These are phyloP conservation scores for Gambusia yucatana DNA, from an alignment of 2,797 vertebrate species.

Conservation along the genomic window DNA sequence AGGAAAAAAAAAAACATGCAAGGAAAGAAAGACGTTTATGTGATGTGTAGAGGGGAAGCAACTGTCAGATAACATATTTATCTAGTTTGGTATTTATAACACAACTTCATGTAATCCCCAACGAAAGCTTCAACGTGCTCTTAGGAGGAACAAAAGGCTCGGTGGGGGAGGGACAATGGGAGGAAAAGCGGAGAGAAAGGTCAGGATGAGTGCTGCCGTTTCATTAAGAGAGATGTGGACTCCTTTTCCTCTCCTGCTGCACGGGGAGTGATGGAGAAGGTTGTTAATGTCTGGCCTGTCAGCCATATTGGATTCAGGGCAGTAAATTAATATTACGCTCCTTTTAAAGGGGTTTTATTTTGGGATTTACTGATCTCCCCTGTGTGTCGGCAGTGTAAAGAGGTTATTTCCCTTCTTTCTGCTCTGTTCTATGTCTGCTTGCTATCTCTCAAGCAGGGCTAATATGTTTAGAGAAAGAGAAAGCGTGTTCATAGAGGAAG, in stretches of 20 bases:
- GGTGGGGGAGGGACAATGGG: slow-evolving; percentile 48
- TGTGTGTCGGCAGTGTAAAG: slow-evolving; percentile 68
- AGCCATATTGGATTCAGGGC: slow-evolving; percentile 76
- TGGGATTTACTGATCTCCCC: slow-evolving; percentile 74
- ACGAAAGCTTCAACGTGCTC: slow-evolving; percentile 56
- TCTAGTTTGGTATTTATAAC: slow-evolving; percentile 73
- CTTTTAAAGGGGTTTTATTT: slow-evolving; percentile 76
- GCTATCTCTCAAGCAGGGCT: slow-evolving; percentile 42
- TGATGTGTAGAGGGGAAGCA: slow-evolving; percentile 62
- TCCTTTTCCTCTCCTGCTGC: slow-evolving; percentile 48
- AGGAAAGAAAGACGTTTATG: slow-evolving; percentile 69
- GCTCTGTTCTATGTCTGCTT: slow-evolving; percentile 46
- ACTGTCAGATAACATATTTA: slow-evolving; percentile 73
- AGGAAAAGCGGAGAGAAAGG: slow-evolving; percentile 62
- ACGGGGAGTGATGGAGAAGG: slow-evolving; percentile 71
- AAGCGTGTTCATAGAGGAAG: slow-evolving; percentile 37
- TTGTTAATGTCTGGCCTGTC: slow-evolving; percentile 73
- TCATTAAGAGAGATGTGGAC: slow-evolving; percentile 72
- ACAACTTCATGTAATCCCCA: slow-evolving; percentile 71
- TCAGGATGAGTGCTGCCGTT: slow-evolving; percentile 67
- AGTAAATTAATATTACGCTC: slow-evolving; percentile 81
- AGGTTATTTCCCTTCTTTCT: slow-evolving; percentile 68
- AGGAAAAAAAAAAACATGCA: slow-evolving; percentile 40
- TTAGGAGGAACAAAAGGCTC: slow-evolving; percentile 50
- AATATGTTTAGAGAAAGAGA: slow-evolving; percentile 67